Percentiles rank a stretch among this genome's conserved stretches.
phyloP scores from a whole-genome alignment of 1,140 invertebrate genomes.

The Homalodisca vitripennis region DNA sequence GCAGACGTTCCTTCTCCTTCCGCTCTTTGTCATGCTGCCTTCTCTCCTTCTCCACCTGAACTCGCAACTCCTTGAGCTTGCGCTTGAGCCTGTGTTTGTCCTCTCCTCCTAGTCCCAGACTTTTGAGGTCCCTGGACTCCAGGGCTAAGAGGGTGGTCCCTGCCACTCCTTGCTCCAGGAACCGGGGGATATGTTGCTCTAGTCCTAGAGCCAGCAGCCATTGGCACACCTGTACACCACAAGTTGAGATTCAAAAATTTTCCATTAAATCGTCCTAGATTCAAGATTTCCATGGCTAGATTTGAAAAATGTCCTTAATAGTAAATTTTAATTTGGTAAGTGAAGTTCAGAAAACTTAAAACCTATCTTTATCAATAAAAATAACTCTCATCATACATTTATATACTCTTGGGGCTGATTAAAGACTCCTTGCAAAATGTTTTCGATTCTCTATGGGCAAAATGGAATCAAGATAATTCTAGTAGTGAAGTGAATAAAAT shows the following conservation, averaged over 20 bases:
- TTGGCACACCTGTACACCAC: slow-evolving; percentile 77
- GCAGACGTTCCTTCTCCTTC: slow-evolving; percentile 72
- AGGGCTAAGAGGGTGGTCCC: slow-evolving; percentile 77
- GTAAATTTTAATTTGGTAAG: no score
- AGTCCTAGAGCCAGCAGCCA: slow-evolving; percentile 80
- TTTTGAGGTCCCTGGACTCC: slow-evolving; percentile 86
- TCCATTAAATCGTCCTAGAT: no score
- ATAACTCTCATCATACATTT: no score
- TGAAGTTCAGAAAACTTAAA: no score
- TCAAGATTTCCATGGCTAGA: neutral
- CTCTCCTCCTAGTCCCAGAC: slow-evolving; percentile 73
- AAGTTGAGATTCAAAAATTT: no score
- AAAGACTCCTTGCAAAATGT: no score
- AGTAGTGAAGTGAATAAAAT: no score
- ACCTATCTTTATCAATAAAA: no score
- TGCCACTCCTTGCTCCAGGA: slow-evolving; percentile 80
- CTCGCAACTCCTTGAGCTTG: slow-evolving; percentile 82
- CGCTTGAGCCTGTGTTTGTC: slow-evolving; percentile 83
- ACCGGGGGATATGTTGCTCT: slow-evolving; percentile 79
- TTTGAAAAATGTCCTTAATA: no score
- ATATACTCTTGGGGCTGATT: no score
- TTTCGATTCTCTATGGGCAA: no score
- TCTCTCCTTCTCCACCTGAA: slow-evolving; percentile 72
- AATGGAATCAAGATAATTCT: no score
- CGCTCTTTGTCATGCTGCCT: slow-evolving; percentile 70